Evolutionary conservation across 2,113 vertebrate genomes (phyloP).

Genomic region (Syngnathoides biaculeatus): DNA sequence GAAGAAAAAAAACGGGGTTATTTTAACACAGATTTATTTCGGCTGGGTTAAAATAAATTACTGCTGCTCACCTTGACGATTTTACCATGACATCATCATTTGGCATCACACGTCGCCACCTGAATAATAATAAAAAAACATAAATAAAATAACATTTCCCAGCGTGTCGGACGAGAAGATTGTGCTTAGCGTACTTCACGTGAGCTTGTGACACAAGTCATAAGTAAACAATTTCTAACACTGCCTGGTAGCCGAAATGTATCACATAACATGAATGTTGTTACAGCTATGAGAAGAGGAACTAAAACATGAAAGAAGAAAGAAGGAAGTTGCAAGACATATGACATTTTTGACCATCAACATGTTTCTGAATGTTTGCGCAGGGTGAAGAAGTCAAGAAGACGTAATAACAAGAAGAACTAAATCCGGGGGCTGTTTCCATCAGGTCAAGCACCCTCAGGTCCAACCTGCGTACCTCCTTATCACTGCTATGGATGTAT

Average conservation of each 20-base stretch:
- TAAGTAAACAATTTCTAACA: not conserved
- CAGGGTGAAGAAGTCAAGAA: conserved; percentile 68
- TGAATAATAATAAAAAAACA: too few species aligned
- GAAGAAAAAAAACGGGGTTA: not conserved
- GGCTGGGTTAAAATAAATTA: not conserved
- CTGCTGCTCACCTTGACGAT: not conserved
- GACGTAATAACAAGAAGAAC: conserved; percentile 58
- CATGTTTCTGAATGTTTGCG: not conserved
- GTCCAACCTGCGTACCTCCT: conserved; percentile 38
- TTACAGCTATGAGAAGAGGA: not conserved
- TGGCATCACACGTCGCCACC: not conserved
- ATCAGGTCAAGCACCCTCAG: conserved; percentile 17
- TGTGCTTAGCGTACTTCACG: not conserved
- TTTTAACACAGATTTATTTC: not conserved
- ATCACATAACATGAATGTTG: not conserved
- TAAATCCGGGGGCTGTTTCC: conserved; percentile 17
- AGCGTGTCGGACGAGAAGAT: not conserved
- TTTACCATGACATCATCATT: not conserved
- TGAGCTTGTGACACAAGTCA: not conserved
- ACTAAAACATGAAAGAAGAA: not conserved
- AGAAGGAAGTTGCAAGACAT: not conserved
- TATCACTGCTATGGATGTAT: conserved; percentile 59
- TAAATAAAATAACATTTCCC: conserved; percentile 11
- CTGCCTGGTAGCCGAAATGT: not conserved
- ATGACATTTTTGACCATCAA: not conserved